Evolutionary conservation across 2,113 vertebrate species (phyloP).

Genomic region (Stictonetta naevosa): DNA sequence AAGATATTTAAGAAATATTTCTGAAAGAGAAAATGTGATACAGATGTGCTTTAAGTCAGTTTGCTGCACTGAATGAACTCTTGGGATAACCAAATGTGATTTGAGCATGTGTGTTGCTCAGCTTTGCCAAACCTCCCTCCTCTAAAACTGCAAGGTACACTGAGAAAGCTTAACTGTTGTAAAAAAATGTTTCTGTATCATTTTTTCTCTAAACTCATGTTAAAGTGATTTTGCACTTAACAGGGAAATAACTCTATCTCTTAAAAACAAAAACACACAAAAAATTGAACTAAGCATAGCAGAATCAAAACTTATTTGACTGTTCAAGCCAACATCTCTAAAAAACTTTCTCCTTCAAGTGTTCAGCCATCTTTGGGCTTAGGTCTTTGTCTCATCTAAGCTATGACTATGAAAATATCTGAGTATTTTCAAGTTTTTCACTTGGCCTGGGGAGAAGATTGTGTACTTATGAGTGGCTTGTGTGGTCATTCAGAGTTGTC

Average conservation of each 20-base stretch:
- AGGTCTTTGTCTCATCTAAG: not conserved
- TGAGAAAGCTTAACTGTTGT: not conserved
- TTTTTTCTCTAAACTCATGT: not conserved
- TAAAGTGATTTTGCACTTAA: not conserved
- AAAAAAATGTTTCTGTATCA: not conserved
- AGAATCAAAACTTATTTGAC: not conserved
- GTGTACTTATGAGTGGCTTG: not conserved
- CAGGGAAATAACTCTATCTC: not conserved
- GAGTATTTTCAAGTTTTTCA: not conserved
- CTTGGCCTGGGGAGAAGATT: not conserved
- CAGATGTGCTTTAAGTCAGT: not conserved
- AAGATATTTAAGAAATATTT: not conserved
- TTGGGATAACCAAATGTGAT: not conserved
- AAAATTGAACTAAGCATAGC: not conserved
- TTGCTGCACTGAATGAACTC: not conserved
- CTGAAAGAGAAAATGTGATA: not conserved
- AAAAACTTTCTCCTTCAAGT: not conserved
- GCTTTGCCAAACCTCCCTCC: not conserved
- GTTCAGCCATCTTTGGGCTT: not conserved
- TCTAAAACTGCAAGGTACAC: not conserved
- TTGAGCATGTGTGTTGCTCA: not conserved
- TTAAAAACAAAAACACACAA: not conserved
- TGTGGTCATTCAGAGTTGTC: not conserved
- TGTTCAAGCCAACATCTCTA: not conserved
- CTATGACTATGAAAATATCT: not conserved